Percentiles rank a stretch among this genome's conserved stretches.
phyloP scores from a whole-genome alignment of 1,140 invertebrate genomes.

The Pseudachorutes palmiensis region DNA sequence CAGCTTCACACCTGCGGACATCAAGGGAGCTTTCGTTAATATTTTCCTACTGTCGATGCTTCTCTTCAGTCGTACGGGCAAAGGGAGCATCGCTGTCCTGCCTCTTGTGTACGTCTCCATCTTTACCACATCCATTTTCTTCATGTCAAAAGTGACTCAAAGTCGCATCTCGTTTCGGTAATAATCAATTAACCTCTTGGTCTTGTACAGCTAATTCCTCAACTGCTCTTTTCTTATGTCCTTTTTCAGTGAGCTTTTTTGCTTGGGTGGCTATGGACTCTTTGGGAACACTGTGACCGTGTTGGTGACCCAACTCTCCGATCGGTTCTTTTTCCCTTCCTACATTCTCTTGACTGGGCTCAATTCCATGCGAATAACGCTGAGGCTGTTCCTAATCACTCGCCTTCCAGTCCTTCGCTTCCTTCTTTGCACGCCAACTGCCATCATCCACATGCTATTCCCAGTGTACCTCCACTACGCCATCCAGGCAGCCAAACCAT shows the following conservation, averaged over 20 bases:
- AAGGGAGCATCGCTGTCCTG: neutral
- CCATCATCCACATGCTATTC: conserved; percentile 45
- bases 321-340: conserved; percentile 45
- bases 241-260: conserved; percentile 41
- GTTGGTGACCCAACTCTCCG: conserved; percentile 41
- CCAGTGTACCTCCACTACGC: conserved; percentile 47
- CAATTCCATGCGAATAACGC: conserved; percentile 44
- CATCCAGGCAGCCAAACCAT: conserved; percentile 41
- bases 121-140: conserved; percentile 19
- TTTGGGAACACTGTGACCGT: conserved; percentile 48
- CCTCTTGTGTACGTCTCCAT: conserved; percentile 11
- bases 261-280: conserved; percentile 46
- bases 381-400: conserved; percentile 45
- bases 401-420: conserved; percentile 44
- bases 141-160: conserved; percentile 27
- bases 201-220: too few species aligned
- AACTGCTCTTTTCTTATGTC: neutral
- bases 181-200: too few species aligned
- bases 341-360: conserved; percentile 45
- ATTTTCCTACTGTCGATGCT: conserved; percentile 24
- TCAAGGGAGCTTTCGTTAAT: conserved; percentile 27
- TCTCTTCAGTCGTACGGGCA: conserved; percentile 15
- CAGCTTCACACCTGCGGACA: conserved; percentile 22
- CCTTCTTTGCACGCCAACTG: conserved; percentile 45
- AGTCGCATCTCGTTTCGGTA: conserved; percentile 32